Evolutionary conservation across 1,140 invertebrate genomes (phyloP).

Genomic region (Dinothrombium tinctorium): DNA sequence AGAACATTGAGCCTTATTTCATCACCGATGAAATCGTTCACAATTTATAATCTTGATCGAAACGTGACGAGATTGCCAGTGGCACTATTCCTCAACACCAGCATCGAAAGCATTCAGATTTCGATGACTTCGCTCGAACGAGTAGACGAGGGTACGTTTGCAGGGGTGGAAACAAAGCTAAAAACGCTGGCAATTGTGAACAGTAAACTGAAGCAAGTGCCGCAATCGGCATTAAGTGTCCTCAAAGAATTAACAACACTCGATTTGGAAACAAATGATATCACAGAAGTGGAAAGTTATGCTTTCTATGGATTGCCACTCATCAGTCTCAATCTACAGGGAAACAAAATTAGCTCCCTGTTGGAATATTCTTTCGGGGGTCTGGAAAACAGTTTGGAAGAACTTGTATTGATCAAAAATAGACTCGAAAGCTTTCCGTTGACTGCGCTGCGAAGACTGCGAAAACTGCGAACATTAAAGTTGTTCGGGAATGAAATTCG

Average conservation of each 20-base stretch:
- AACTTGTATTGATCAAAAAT: conserved; percentile 64
- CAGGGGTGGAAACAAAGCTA: conserved; percentile 40
- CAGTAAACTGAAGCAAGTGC: conserved; percentile 47
- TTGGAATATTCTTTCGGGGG: conserved; percentile 57
- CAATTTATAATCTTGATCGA: conserved; percentile 57
- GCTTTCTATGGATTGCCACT: conserved; percentile 58
- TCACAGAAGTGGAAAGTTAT: conserved; percentile 54
- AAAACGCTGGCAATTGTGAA: conserved; percentile 56
- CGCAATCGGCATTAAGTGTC: conserved; percentile 47
- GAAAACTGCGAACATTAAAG: conserved; percentile 40
- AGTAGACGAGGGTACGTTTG: conserved; percentile 44
- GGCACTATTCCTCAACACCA: conserved; percentile 38
- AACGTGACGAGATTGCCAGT: conserved; percentile 39
- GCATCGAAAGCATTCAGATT: conserved; percentile 43
- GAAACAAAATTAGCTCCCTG: conserved; percentile 40
- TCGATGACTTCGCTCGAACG: conserved; percentile 51
- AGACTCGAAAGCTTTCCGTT: conserved; percentile 55
- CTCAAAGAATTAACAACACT: conserved; percentile 43
- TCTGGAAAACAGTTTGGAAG: conserved; percentile 46
- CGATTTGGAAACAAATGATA: conserved; percentile 62
- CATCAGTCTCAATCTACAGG: conserved; percentile 55
- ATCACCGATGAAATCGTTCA: conserved; percentile 46
- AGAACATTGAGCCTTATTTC: conserved; percentile 27
- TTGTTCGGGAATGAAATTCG: conserved; percentile 59
- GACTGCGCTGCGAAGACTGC: conserved; percentile 42